Evolutionary conservation across 2,888 invertebrate species (phyloP), one percentile per base, ranked within the genome.

Genomic region (Corythucha ciliata): DNA sequence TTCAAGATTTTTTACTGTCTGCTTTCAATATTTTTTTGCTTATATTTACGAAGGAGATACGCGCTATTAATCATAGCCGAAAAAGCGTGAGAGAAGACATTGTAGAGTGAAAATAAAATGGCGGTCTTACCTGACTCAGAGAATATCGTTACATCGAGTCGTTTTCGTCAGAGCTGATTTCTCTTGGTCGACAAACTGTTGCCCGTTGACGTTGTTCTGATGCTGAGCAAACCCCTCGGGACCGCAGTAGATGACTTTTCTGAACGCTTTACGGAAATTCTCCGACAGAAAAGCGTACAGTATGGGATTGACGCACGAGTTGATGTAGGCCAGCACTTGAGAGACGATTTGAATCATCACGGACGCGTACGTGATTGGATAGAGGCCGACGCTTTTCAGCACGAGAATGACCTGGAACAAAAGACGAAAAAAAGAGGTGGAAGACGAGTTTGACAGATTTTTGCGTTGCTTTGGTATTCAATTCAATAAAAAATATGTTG

Each of bases 201-300:
- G 41, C 22, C 60, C 60, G 52, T 60, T 60, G 47, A 57, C 25
- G 20, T 55, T 42, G n/a, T 53, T 52, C 14, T 55, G 58, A 12
- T 26, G 44, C 8, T 44, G 45, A 22, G 51, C 53, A n/a, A n/a
- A n/a, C 7, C 53, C 50, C 21, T 59, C 61, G 5, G 60, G 59
- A 1, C 61, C 58, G 56, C 62, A 77, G 67, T 77, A 77, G 68
- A 77, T 79, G 41, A 80, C 77, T 68, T 79, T 78, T 55, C 77
- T 75, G 68, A 93, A 93, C 20, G 90, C 91, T 65, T 89, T 83
- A 61, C 92, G 78, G 71, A 94, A 93, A 71, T 91, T 91, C 64
- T 93, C 92, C 2, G 91, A 92, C 45, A 93, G 75, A 70, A 93
- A 90, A 3, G 92, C 92, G 71, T 94, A 94, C 44, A 94, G 77